A percentile compares a stretch with the other conserved stretches of the same genome.
These are phyloP conservation scores for Drosophila borealis DNA, from an alignment of 2,888 invertebrate species.

Conservation along the genomic window DNA sequence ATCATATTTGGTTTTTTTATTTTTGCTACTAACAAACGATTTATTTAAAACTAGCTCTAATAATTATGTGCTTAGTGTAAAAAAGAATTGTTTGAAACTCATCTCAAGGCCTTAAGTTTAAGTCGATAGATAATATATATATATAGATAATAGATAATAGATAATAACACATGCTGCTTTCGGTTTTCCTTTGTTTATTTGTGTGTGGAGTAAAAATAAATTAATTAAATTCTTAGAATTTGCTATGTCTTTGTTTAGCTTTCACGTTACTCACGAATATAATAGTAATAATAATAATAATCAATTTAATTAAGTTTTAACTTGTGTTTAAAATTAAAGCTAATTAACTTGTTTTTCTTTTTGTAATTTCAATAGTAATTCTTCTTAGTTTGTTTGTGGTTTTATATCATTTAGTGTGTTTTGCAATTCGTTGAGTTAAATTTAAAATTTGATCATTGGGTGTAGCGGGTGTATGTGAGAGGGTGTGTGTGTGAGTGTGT, in stretches of 20 bases:
- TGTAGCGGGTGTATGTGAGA: slow-evolving; percentile 20
- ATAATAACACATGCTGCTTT: slow-evolving; percentile 78
- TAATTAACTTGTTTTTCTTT: slow-evolving; percentile 43
- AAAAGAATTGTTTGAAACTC: slow-evolving; percentile 68
- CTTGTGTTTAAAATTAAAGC: slow-evolving; percentile 54
- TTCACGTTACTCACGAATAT: slow-evolving; percentile 64
- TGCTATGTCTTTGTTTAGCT: slow-evolving; percentile 81
- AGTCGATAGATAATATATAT: slow-evolving; percentile 42
- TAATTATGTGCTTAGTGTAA: slow-evolving; percentile 72
- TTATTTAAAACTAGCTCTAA: slow-evolving; percentile 43
- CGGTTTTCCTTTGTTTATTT: slow-evolving; percentile 33
- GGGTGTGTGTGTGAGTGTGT: slow-evolving; percentile 21
- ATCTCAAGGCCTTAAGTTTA: slow-evolving; percentile 60
- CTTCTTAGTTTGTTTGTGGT: not conserved
- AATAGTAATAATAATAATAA: slow-evolving; percentile 24
- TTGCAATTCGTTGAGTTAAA: slow-evolving; percentile 32
- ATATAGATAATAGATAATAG: slow-evolving; percentile 50
- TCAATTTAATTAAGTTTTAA: slow-evolving; percentile 50
- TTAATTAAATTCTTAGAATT: slow-evolving; percentile 79
- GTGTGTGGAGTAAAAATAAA: slow-evolving; percentile 48
- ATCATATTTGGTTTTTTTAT: slow-evolving; percentile 4
- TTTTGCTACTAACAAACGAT: slow-evolving; percentile 43
- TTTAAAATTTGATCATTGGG: slow-evolving; percentile 16
- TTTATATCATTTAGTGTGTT: slow-evolving; percentile 39
- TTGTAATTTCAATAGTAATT: slow-evolving; percentile 25